Conservation (phyloP, 2,797 vertebrate genomes). For the Buceros bicornis region DNA sequence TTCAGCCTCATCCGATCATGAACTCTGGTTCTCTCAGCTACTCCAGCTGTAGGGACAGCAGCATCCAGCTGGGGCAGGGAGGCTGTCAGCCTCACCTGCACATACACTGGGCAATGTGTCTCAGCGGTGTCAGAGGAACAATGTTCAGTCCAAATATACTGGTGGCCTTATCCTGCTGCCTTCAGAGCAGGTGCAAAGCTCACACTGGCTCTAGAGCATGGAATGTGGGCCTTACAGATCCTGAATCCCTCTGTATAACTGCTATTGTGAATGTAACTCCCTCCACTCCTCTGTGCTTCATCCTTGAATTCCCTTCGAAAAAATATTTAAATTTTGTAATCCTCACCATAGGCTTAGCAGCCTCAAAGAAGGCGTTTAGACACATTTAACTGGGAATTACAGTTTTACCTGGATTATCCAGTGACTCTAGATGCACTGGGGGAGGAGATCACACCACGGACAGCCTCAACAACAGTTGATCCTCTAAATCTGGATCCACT, state of each 20-base stretch:
- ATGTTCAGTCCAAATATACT: background rate
- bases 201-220: background rate
- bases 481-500: background rate
- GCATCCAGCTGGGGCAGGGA: background rate
- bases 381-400: background rate
- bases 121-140: background rate
- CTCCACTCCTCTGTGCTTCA: background rate
- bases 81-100: background rate
- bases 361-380: background rate
- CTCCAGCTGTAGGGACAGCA: background rate
- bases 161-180: background rate
- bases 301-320: conserved; percentile 1
- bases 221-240: background rate
- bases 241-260: background rate
- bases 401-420: background rate
- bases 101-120: background rate
- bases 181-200: background rate
- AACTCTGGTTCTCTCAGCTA: background rate
- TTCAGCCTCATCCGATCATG: background rate
- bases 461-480: background rate
- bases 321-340: background rate
- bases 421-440: background rate
- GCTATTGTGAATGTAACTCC: background rate
- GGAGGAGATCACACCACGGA: background rate
- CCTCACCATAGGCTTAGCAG: conserved; percentile 5